Conservation (phyloP, 2,888 invertebrate genomes). For the Sussaba pulchella region DNA sequence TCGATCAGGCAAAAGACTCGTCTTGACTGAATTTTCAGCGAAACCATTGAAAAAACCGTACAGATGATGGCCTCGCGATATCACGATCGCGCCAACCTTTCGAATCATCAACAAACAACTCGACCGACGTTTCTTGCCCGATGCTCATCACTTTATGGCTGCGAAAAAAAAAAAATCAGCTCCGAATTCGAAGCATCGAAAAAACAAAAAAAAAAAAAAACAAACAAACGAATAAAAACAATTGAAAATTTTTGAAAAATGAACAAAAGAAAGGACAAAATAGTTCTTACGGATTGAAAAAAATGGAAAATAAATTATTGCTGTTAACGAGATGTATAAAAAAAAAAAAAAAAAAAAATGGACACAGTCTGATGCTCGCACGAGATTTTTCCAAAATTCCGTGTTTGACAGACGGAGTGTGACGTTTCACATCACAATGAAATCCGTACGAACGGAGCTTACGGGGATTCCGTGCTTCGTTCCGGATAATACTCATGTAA, state of each 20-base stretch:
- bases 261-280: no score
- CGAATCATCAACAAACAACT: background rate
- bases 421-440: conserved; percentile 12
- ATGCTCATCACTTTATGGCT: background rate
- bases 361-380: background rate
- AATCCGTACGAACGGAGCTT: background rate
- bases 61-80: conserved; percentile 42
- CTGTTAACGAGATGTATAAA: conserved; percentile 5
- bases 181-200: conserved; percentile 23
- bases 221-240: no score
- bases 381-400: background rate
- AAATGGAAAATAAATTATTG: no score
- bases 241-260: no score
- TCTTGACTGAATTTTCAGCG: conserved; percentile 58
- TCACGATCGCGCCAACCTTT: background rate
- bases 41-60: conserved; percentile 55
- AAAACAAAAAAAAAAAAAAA: background rate
- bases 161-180: conserved; percentile 11
- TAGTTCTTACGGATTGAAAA: background rate
- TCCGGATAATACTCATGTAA: conserved; percentile 29
- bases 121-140: background rate
- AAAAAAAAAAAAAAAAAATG: background rate
- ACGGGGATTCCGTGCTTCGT: background rate
- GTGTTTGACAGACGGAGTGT: background rate
- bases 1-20: conserved; percentile 73